phyloP scores from a whole-genome alignment of 64 coral and sea anemone genomes.

The Dendrophyllia cribrosa region DNA sequence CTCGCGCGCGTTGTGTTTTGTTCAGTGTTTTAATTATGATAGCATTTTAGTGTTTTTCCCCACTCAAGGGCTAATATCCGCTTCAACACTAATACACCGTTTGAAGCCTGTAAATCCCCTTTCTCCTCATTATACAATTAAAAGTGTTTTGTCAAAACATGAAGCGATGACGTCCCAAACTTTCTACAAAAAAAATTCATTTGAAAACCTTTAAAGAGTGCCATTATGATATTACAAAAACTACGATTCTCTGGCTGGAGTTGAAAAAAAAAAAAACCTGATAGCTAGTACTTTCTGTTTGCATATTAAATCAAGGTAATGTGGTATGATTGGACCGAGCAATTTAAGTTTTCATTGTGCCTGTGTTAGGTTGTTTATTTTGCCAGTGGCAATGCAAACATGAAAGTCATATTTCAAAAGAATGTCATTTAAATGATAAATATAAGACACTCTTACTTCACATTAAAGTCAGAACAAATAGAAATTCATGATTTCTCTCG shows the following conservation, averaged over 20 bases:
- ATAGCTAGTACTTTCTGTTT: background rate
- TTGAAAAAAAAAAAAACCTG: too few relatives aligned
- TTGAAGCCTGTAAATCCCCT: background rate
- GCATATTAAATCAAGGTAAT: conserved; percentile 12
- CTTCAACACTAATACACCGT: background rate
- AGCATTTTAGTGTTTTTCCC: background rate
- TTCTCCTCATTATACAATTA: conserved; percentile 21
- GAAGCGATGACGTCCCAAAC: background rate
- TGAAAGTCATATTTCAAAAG: background rate
- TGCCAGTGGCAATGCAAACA: background rate
- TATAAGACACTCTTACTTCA: background rate
- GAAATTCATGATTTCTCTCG: background rate
- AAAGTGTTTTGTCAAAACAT: background rate
- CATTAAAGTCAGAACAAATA: too few relatives aligned
- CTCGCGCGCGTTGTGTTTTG: background rate
- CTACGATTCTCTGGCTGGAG: too few relatives aligned
- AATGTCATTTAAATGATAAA: background rate
- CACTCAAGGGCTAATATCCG: background rate
- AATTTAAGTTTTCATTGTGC: background rate
- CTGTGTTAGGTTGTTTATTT: background rate
- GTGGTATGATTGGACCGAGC: background rate
- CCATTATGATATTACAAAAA: background rate
- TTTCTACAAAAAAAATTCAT: background rate
- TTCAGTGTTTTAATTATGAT: background rate
- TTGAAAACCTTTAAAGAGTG: background rate